Evolutionary conservation across 2,888 invertebrate species (phyloP), one percentile per base, ranked within the genome.

Genomic region (Drosophila mimica): DNA sequence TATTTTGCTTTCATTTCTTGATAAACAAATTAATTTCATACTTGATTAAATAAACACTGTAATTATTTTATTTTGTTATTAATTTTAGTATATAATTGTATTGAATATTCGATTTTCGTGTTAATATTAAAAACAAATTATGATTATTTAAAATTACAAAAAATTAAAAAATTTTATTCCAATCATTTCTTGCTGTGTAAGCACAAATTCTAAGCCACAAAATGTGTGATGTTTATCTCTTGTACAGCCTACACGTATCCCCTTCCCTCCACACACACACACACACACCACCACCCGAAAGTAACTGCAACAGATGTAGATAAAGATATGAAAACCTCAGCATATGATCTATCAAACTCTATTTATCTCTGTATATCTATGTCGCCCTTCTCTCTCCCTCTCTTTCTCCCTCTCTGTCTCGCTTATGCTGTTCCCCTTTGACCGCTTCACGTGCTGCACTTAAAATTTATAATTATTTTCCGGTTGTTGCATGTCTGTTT

Each of bases 381-480:
- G 13, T 20, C 4, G 43, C 43, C 2, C 28, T 34, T 33, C 20
- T 28, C 48, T 13, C n/a, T n/a, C 49, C 17, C 11, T 28, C 17
- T 17, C 34, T 1, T n/a, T 36, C 63, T 25, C 30, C 31, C 34
- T 49, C 40, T 48, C 59, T n/a, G 6, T 6, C 4, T 8, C 40
- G 15, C 30, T 25, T 6, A 30, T 46, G 34, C 33, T 43, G 43
- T 63, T 67, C 34, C 65, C 5, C 28, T 31, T 13, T 25, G 13
- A n/a, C 65, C 33, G 9, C 66, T 61, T 36, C 60, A 48, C 36
- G 43, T 59, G 69, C 72, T 74, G 77, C 72, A 81, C 81, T 74
- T 84, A 58, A 81, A 81, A 84, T 81, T 79, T 85, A 81, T 88
- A 87, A 90, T 91, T 85, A 91, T 88, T 91, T 90, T 87, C 84